Conservation (phyloP, 2,113 vertebrate species). For the Aythya baeri region DNA sequence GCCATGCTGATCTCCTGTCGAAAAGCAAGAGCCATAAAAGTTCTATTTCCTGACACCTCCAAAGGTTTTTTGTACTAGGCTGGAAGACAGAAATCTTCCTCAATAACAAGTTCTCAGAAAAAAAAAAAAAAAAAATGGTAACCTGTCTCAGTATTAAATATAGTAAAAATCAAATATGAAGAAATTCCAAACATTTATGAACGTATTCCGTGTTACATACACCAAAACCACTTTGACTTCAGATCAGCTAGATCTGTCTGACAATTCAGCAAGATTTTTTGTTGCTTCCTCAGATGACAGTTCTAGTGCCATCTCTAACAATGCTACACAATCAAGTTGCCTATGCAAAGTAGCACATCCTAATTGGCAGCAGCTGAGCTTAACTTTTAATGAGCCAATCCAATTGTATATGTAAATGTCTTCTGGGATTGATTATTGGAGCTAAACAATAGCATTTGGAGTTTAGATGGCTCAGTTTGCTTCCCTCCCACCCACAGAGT, state of each 20-base stretch:
- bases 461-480: neutral
- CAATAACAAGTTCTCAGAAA: neutral
- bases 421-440: neutral
- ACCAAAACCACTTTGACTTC: neutral
- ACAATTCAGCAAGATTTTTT: neutral
- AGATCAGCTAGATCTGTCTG: neutral
- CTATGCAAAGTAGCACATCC: neutral
- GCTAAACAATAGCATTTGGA: neutral
- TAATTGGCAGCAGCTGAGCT: constrained; percentile 5
- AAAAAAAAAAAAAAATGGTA: neutral
- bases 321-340: neutral
- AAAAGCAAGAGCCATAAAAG: neutral
- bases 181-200: neutral
- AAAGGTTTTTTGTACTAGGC: neutral
- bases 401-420: neutral
- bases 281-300: neutral
- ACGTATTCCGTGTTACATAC: neutral
- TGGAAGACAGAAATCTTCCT: constrained; percentile 25
- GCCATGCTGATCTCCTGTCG: neutral
- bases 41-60: neutral
- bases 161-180: neutral
- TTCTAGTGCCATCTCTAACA: neutral
- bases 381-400: neutral
- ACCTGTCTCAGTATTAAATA: neutral
- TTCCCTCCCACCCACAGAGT: neutral